Evolutionary conservation across 2,888 invertebrate species (phyloP).

Genomic region (Leptinotarsa rubiginosa): DNA sequence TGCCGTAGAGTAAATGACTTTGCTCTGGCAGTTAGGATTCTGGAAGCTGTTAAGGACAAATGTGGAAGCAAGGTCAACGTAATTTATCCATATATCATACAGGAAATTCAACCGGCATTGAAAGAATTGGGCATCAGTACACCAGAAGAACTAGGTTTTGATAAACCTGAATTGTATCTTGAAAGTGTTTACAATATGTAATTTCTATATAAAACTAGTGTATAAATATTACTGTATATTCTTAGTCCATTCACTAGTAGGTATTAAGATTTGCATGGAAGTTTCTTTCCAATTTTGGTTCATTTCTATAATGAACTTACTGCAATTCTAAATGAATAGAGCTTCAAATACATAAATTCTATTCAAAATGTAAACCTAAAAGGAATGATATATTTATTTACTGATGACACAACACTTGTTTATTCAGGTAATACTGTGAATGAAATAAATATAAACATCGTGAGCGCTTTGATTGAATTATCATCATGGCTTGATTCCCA

Average conservation of each 20-base stretch:
- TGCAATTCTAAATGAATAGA: neutral
- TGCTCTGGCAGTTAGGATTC: slow-evolving; percentile 89
- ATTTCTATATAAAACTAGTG: slow-evolving; percentile 56
- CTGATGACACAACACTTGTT: too few species aligned
- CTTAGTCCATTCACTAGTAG: slow-evolving; percentile 5
- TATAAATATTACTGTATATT: slow-evolving; percentile 4
- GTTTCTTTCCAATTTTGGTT: neutral
- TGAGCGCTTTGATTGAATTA: too few species aligned
- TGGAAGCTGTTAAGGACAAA: slow-evolving; percentile 93
- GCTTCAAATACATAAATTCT: neutral
- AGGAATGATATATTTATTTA: too few species aligned
- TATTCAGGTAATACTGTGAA: too few species aligned
- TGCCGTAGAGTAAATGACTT: slow-evolving; percentile 95
- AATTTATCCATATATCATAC: slow-evolving; percentile 88
- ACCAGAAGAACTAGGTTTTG: slow-evolving; percentile 95
- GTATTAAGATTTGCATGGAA: neutral
- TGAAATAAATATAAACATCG: too few species aligned
- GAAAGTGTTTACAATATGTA: slow-evolving; percentile 77
- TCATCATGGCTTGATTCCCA: too few species aligned
- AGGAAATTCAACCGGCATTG: slow-evolving; percentile 92
- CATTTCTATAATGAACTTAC: neutral
- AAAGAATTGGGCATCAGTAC: slow-evolving; percentile 93
- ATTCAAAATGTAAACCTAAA: neutral
- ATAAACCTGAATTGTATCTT: slow-evolving; percentile 94
- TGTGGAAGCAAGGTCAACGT: slow-evolving; percentile 80